Conservation (phyloP, 2,888 invertebrate genomes). For the Coremacera marginata region DNA sequence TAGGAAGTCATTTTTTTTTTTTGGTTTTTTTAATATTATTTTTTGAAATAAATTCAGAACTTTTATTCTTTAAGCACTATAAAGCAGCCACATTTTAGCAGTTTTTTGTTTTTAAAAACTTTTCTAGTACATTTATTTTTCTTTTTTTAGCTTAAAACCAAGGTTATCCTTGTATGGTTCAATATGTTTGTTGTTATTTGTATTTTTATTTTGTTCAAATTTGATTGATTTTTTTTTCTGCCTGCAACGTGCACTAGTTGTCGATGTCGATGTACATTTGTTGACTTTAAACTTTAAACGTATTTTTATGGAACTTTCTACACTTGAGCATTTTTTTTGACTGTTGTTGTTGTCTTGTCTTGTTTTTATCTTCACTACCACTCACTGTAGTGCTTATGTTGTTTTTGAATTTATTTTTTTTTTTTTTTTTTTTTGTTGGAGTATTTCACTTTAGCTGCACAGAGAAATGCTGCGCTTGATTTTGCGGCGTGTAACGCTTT, state of each 20-base stretch:
- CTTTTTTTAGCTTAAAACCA: neutral
- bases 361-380: neutral
- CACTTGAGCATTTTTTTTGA: constrained; percentile 16
- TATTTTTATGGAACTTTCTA: neutral
- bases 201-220: no score
- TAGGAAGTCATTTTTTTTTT: neutral
- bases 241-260: neutral
- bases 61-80: neutral
- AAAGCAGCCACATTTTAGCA: neutral
- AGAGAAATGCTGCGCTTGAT: constrained; percentile 44
- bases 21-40: neutral
- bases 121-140: neutral
- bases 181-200: neutral
- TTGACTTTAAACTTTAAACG: no score
- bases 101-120: neutral
- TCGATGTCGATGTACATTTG: no score
- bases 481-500: constrained; percentile 61
- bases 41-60: no score
- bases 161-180: neutral
- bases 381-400: constrained; percentile 1
- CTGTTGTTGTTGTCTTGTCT: constrained; percentile 24
- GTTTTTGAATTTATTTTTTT: constrained; percentile 19
- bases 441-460: constrained; percentile 30
- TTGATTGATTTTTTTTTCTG: no score
- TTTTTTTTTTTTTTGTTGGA: constrained; percentile 17